phyloP scores from a whole-genome alignment of 2,797 vertebrate species.

The Pelobates cultripes region DNA sequence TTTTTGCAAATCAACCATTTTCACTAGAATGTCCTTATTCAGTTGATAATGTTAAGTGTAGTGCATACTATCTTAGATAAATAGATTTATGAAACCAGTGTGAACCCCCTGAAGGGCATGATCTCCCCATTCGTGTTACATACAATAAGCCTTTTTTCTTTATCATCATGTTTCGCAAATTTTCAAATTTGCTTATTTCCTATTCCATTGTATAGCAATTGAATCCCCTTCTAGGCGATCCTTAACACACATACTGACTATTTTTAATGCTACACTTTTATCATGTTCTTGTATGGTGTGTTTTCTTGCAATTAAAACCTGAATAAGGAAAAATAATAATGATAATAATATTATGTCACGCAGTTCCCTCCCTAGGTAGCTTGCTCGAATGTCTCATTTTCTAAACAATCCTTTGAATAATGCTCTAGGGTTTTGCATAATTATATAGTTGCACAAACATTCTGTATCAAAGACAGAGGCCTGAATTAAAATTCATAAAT shows the following conservation, averaged over 20 bases:
- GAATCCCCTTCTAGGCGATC: neutral
- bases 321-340: conserved; percentile 31
- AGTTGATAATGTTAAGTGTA: too few species aligned
- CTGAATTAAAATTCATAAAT: conserved; percentile 55
- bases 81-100: too few species aligned
- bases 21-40: too few species aligned
- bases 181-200: too few species aligned
- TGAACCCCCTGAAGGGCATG: too few species aligned
- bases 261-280: conserved; percentile 11
- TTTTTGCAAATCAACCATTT: too few species aligned
- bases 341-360: conserved; percentile 51
- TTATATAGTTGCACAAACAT: conserved; percentile 50
- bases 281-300: neutral
- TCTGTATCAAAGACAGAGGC: conserved; percentile 50
- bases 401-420: conserved; percentile 55
- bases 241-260: neutral
- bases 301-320: conserved; percentile 52
- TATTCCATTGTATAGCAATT: neutral
- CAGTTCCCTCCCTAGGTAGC: conserved; percentile 53
- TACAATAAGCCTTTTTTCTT: too few species aligned
- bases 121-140: too few species aligned
- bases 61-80: too few species aligned
- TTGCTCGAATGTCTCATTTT: conserved; percentile 50
- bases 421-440: conserved; percentile 57
- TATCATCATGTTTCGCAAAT: too few species aligned